A percentile compares a stretch with the other conserved stretches of the same genome.
Conservation (phyloP, 2,888 invertebrate genomes). For the Andrena camellia region DNA sequence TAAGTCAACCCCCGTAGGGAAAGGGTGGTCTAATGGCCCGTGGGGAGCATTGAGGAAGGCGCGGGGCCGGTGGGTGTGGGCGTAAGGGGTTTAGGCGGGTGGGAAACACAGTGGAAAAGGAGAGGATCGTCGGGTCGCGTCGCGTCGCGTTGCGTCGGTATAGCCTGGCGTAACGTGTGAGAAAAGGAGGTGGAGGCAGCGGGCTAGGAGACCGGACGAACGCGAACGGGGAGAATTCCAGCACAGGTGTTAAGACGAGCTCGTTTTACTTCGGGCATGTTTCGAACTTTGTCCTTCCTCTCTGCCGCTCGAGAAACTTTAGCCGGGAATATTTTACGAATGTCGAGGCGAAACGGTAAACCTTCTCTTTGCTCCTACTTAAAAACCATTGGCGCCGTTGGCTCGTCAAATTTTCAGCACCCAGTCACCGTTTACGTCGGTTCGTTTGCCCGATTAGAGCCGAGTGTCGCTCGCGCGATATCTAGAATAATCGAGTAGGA, state of each 20-base stretch:
- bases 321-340: slow-evolving; percentile 53
- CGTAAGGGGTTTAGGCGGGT: background rate
- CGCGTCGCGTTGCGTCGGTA: background rate
- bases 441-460: background rate
- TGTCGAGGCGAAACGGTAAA: slow-evolving; percentile 20
- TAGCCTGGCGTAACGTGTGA: slow-evolving; percentile 26
- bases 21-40: slow-evolving; percentile 78
- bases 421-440: background rate
- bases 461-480: background rate
- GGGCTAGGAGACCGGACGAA: slow-evolving; percentile 41
- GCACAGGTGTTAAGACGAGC: slow-evolving; percentile 60
- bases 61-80: slow-evolving; percentile 16
- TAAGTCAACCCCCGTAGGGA: slow-evolving; percentile 78
- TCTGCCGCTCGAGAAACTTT: slow-evolving; percentile 17
- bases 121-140: background rate
- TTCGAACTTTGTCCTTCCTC: slow-evolving; percentile 46
- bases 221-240: slow-evolving; percentile 57
- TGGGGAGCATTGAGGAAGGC: slow-evolving; percentile 44
- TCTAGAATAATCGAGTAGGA: background rate
- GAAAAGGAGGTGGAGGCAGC: background rate
- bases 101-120: slow-evolving; percentile 46
- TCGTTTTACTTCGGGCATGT: slow-evolving; percentile 48
- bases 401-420: slow-evolving; percentile 16
- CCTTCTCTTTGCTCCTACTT: slow-evolving; percentile 8
- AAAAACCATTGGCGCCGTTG: slow-evolving; percentile 9